These are phyloP conservation scores for Tetragnatha montana DNA, from an alignment of 2,888 invertebrate genomes.

Conservation along the genomic window DNA sequence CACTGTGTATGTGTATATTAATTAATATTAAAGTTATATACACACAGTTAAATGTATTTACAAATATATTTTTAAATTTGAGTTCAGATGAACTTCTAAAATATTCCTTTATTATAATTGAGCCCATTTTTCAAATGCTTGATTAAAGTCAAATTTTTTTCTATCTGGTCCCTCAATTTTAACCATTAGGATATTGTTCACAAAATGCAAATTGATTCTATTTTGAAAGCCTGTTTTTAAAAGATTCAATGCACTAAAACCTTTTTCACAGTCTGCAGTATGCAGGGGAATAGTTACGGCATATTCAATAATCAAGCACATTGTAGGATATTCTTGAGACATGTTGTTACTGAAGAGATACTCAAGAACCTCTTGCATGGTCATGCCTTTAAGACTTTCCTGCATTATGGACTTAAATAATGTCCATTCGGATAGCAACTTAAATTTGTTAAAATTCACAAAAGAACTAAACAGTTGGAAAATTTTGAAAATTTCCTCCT, in stretches of 20 bases:
- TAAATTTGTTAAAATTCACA: too few relatives aligned
- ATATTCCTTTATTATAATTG: background rate
- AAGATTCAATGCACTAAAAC: background rate
- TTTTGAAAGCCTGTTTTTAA: background rate
- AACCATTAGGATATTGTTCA: background rate
- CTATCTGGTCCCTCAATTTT: background rate
- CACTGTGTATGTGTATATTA: too few relatives aligned
- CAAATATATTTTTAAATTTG: background rate
- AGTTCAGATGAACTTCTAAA: background rate
- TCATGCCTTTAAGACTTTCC: background rate
- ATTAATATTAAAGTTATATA: too few relatives aligned
- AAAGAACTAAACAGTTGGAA: too few relatives aligned
- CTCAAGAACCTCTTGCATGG: background rate
- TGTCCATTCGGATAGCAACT: background rate
- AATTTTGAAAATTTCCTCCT: background rate
- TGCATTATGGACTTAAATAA: background rate
- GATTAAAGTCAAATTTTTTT: background rate
- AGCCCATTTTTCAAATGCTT: background rate
- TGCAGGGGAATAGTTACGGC: background rate
- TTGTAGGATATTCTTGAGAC: background rate
- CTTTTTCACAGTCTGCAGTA: background rate
- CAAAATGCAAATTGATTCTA: background rate
- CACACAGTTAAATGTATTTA: too few relatives aligned
- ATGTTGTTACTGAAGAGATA: background rate
- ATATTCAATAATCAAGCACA: background rate